These are phyloP conservation scores for Plagiodera versicolora DNA, from an alignment of 2,888 invertebrate genomes.

Conservation along the genomic window DNA sequence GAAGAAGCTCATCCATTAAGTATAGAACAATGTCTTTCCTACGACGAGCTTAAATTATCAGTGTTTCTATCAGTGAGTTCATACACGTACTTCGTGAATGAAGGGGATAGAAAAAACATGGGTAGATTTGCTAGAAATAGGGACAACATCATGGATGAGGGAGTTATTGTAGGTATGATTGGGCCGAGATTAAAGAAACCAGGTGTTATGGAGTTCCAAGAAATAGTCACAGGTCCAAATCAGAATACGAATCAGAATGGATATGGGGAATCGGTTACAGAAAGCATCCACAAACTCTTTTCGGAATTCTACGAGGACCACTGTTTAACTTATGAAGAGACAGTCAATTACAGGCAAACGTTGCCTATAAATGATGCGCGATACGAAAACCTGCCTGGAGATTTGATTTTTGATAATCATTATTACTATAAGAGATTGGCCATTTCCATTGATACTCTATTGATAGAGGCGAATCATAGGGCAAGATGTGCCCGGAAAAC, in stretches of 20 bases:
- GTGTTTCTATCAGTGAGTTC: slow-evolving; percentile 61
- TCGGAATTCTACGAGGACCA: slow-evolving; percentile 37
- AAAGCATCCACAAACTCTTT: slow-evolving; percentile 42
- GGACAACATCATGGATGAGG: slow-evolving; percentile 52
- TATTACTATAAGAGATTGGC: slow-evolving; percentile 58
- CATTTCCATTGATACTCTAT: slow-evolving; percentile 63
- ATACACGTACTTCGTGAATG: slow-evolving; percentile 61
- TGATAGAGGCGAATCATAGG: slow-evolving; percentile 65
- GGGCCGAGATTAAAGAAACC: slow-evolving; percentile 60
- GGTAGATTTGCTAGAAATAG: slow-evolving; percentile 56
- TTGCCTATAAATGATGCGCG: slow-evolving; percentile 9
- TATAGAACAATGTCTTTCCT: slow-evolving; percentile 58
- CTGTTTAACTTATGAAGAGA: slow-evolving; percentile 26
- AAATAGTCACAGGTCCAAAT: slow-evolving; percentile 57
- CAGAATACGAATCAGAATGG: slow-evolving; percentile 56
- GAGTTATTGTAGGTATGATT: slow-evolving; percentile 57
- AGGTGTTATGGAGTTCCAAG: slow-evolving; percentile 65
- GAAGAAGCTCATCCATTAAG: slow-evolving; percentile 55
- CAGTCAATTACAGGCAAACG: slow-evolving; percentile 10
- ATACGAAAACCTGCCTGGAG: slow-evolving; percentile 27
- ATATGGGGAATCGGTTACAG: slow-evolving; percentile 45
- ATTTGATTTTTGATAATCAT: slow-evolving; percentile 43
- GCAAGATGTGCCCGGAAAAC: slow-evolving; percentile 57
- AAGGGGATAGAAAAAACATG: slow-evolving; percentile 60
- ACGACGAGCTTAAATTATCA: slow-evolving; percentile 63